These are phyloP conservation scores for Acyrthosiphon pisum DNA, from an alignment of 1,140 invertebrate species.

Conservation along the genomic window DNA sequence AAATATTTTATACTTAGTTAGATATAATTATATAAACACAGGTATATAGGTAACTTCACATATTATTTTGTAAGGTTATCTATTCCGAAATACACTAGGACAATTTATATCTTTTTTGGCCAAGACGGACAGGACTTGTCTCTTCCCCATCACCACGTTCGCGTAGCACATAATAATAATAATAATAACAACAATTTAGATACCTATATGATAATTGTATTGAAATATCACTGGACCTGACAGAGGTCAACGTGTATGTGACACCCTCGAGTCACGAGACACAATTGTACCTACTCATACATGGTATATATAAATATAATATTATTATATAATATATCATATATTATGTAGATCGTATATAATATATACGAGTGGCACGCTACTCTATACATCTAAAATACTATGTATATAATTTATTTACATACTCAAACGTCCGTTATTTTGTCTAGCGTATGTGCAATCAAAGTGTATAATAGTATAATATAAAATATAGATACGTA, in stretches of 20 bases:
- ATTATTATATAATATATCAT: background rate
- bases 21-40: no score
- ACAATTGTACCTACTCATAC: background rate
- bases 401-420: background rate
- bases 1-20: no score
- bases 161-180: background rate
- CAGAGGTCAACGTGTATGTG: slow-evolving; percentile 21
- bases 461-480: background rate
- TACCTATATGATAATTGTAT: background rate
- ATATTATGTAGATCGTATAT: no score
- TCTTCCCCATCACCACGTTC: background rate
- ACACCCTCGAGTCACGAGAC: background rate
- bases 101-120: background rate
- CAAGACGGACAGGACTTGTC: background rate
- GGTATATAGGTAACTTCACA: no score
- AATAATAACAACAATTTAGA: background rate
- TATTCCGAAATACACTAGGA: background rate
- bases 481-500: no score
- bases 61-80: background rate
- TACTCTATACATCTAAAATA: background rate
- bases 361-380: background rate
- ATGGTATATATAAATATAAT: background rate
- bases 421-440: background rate
- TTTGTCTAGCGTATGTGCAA: background rate
- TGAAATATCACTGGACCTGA: background rate